Conservation (phyloP, 2,888 invertebrate species). For the Aplocera efformata region DNA sequence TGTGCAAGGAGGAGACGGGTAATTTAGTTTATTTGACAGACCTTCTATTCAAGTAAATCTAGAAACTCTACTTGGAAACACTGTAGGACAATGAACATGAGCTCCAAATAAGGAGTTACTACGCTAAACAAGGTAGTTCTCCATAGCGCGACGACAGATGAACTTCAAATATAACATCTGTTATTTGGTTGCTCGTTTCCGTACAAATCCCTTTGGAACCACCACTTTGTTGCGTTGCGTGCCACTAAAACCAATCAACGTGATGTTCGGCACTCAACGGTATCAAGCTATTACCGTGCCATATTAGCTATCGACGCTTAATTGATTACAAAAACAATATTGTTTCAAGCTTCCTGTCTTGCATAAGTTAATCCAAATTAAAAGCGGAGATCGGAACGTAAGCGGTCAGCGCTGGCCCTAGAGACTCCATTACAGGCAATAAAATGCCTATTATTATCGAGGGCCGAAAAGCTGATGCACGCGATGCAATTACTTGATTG, state of each 20-base stretch:
- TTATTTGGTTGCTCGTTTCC: slow-evolving; percentile 10
- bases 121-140: neutral
- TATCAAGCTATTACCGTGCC: slow-evolving; percentile 60
- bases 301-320: slow-evolving; percentile 51
- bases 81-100: no score
- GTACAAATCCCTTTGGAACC: slow-evolving; percentile 29
- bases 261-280: slow-evolving; percentile 63
- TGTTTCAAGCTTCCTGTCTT: slow-evolving; percentile 53
- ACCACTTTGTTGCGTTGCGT: slow-evolving; percentile 52
- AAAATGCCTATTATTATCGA: slow-evolving; percentile 81
- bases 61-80: no score
- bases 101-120: no score
- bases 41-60: no score
- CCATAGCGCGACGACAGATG: slow-evolving; percentile 1
- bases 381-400: slow-evolving; percentile 68
- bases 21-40: no score
- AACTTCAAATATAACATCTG: slow-evolving; percentile 13
- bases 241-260: slow-evolving; percentile 63
- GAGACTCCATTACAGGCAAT: slow-evolving; percentile 79
- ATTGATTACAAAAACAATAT: slow-evolving; percentile 69
- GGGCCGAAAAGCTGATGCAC: slow-evolving; percentile 80
- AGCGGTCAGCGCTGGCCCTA: slow-evolving; percentile 60
- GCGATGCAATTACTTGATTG: slow-evolving; percentile 81
- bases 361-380: slow-evolving; percentile 75
- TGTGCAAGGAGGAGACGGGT: no score